These are phyloP conservation scores for Dunckerocampus dactyliophorus DNA, from an alignment of 2,113 vertebrate genomes.

Conservation along the genomic window DNA sequence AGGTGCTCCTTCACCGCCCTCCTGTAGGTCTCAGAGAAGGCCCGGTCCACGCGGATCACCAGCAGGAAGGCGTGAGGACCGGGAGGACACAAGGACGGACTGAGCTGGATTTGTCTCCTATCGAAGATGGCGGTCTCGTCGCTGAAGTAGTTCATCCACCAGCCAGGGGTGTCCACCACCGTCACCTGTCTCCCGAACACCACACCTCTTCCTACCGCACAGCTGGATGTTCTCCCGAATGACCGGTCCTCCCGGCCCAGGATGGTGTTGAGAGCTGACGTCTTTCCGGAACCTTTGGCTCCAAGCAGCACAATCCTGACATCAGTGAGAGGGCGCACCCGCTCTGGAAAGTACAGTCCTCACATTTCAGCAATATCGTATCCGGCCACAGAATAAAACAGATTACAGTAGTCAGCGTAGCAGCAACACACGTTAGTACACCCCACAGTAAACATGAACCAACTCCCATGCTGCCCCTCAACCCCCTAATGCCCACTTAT, in stretches of 20 bases:
- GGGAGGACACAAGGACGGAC: constrained; percentile 49
- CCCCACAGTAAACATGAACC: too few species aligned
- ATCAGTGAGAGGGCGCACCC: constrained; percentile 21
- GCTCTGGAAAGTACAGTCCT: constrained; percentile 32
- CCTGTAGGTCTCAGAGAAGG: constrained; percentile 59
- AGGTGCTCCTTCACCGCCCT: constrained; percentile 58
- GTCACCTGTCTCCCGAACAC: constrained; percentile 57
- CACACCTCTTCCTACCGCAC: constrained; percentile 5
- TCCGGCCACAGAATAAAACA: too few species aligned
- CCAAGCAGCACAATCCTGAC: constrained; percentile 64
- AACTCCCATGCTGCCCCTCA: too few species aligned
- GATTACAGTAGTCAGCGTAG: too few species aligned
- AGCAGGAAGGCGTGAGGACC: constrained; percentile 67
- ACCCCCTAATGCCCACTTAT: too few species aligned
- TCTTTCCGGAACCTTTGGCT: constrained; percentile 69
- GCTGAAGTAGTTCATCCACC: constrained; percentile 71
- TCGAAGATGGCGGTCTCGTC: constrained; percentile 59
- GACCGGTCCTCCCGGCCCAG: constrained; percentile 21
- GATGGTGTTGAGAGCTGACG: constrained; percentile 57
- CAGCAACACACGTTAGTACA: too few species aligned
- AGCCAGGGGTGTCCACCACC: constrained; percentile 70
- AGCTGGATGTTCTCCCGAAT: constrained; percentile 41
- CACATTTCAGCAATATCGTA: too few species aligned
- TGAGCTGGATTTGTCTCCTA: constrained; percentile 46
- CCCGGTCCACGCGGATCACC: constrained; percentile 60